Evolutionary conservation across 1,140 invertebrate species (phyloP).

Genomic region (Cherax destructor): DNA sequence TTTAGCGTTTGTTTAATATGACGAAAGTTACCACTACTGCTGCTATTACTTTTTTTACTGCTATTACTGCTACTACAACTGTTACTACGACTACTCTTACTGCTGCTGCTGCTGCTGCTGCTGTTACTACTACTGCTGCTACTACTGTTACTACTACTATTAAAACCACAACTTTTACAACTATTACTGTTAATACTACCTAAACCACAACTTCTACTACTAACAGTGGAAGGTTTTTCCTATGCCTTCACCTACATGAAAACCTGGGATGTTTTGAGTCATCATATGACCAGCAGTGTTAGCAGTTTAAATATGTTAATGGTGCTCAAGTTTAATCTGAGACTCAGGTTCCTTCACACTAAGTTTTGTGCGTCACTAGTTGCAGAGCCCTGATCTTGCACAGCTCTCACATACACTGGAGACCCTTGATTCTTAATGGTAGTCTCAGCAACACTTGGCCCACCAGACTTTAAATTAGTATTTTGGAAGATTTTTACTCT

Average conservation of each 20-base stretch:
- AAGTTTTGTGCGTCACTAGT: constrained; percentile 61
- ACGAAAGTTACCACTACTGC: too few relatives aligned
- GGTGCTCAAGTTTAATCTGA: constrained; percentile 70
- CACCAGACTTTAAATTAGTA: constrained; percentile 42
- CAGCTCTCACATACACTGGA: constrained; percentile 65
- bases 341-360: constrained; percentile 60
- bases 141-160: too few relatives aligned
- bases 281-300: constrained; percentile 69
- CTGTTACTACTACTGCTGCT: too few relatives aligned
- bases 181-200: too few relatives aligned
- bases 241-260: constrained; percentile 47
- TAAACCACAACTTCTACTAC: not conserved
- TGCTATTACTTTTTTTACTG: too few relatives aligned
- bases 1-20: too few relatives aligned
- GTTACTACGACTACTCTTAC: too few relatives aligned
- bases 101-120: too few relatives aligned
- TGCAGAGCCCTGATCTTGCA: constrained; percentile 67
- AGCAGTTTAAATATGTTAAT: constrained; percentile 68
- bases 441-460: constrained; percentile 63
- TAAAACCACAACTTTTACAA: too few relatives aligned
- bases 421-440: constrained; percentile 65
- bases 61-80: too few relatives aligned
- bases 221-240: constrained; percentile 8
- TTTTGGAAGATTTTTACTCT: constrained; percentile 41
- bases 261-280: constrained; percentile 69